Percentiles rank a stretch among this genome's conserved stretches.
These are phyloP conservation scores for Siniperca undulata DNA, from an alignment of 2,797 vertebrate genomes.

Conservation along the genomic window DNA sequence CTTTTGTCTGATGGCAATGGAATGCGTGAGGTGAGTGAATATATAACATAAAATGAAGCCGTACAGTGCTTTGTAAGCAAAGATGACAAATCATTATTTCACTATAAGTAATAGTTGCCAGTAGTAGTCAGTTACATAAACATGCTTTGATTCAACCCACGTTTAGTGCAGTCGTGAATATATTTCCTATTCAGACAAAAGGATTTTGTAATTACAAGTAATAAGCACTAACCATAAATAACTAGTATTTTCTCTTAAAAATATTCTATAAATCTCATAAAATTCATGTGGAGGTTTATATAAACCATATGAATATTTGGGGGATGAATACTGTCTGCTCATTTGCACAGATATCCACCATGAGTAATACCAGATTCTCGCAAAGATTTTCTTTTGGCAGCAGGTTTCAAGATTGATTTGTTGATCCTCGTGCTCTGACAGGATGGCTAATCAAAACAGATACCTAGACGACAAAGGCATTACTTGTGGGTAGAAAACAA, in stretches of 20 bases:
- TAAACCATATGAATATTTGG: constrained; percentile 63
- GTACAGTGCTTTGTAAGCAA: background rate
- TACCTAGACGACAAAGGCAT: constrained; percentile 70
- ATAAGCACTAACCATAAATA: constrained; percentile 55
- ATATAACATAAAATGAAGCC: constrained; percentile 14
- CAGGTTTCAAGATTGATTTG: constrained; percentile 65
- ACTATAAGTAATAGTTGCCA: background rate
- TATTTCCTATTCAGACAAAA: constrained; percentile 40
- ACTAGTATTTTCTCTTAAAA: constrained; percentile 37
- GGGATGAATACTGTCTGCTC: constrained; percentile 66
- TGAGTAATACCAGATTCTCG: constrained; percentile 62
- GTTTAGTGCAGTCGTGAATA: constrained; percentile 21
- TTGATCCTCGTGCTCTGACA: constrained; percentile 68
- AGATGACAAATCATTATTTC: constrained; percentile 30
- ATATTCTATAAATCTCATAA: constrained; percentile 46
- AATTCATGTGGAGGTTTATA: constrained; percentile 48
- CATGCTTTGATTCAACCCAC: background rate
- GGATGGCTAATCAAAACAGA: constrained; percentile 78
- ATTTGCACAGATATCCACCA: constrained; percentile 54
- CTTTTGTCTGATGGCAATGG: background rate
- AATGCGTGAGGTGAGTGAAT: background rate
- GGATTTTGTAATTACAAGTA: constrained; percentile 55
- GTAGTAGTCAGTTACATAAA: constrained; percentile 15
- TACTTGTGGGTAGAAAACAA: constrained; percentile 70
- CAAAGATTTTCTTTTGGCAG: constrained; percentile 69